Conservation (phyloP, 2,797 vertebrate species). For the Pseudotriccus pelzelni region DNA sequence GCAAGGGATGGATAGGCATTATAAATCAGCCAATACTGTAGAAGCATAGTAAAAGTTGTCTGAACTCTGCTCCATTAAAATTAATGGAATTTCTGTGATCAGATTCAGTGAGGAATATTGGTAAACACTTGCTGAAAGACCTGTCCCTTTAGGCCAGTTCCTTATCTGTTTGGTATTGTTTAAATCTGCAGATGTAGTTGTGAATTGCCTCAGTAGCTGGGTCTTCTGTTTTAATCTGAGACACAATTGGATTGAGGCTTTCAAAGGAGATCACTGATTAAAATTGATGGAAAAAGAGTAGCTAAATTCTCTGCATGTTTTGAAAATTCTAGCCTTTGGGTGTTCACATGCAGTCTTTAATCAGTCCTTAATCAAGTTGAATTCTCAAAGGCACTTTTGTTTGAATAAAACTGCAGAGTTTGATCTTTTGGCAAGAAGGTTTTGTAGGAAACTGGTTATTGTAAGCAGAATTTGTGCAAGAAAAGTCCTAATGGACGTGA, state of each 20-base stretch:
- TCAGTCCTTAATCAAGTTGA: neutral
- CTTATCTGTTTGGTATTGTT: neutral
- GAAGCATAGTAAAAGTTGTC: neutral
- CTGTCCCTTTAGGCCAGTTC: neutral
- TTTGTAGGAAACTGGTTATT: neutral
- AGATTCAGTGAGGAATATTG: neutral
- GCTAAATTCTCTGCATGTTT: neutral
- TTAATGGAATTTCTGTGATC: neutral
- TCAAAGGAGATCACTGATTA: constrained; percentile 9
- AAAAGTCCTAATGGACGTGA: neutral
- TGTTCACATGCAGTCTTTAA: neutral
- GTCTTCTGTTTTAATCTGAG: neutral
- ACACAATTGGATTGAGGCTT: neutral
- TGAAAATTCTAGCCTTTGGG: neutral
- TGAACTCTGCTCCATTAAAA: neutral
- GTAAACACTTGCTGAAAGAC: neutral
- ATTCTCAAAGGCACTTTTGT: neutral
- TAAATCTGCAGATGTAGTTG: neutral
- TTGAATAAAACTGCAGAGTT: neutral
- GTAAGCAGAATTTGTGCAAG: neutral
- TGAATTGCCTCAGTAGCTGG: neutral
- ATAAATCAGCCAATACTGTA: neutral
- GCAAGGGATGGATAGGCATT: neutral
- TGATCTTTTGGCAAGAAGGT: neutral
- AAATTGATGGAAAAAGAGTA: neutral